phyloP scores from a whole-genome alignment of 2,888 invertebrate genomes.

The Oligia fasciuncula region DNA sequence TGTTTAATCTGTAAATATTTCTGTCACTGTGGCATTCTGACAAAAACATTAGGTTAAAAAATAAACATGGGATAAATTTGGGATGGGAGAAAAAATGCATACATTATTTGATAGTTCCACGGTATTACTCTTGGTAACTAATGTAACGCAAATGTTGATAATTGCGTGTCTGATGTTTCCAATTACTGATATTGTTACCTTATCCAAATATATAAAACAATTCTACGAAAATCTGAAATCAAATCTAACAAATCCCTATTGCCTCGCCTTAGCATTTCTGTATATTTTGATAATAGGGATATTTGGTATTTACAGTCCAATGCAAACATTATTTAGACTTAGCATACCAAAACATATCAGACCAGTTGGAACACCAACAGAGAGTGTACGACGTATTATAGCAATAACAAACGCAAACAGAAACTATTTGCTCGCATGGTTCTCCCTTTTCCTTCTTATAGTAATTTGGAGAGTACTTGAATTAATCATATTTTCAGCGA shows the following conservation, averaged over 20 bases:
- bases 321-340: constrained; percentile 69
- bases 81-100: constrained; percentile 64
- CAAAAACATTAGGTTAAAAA: constrained; percentile 15
- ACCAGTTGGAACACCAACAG: constrained; percentile 63
- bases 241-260: constrained; percentile 1
- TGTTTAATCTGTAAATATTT: constrained; percentile 27
- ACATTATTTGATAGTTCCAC: constrained; percentile 63
- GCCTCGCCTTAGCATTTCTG: constrained; percentile 32
- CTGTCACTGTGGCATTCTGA: constrained; percentile 41
- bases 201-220: constrained; percentile 72
- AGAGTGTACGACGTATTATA: constrained; percentile 74
- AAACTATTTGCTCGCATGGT: constrained; percentile 79
- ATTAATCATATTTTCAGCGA: constrained; percentile 80
- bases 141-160: constrained; percentile 77
- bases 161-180: constrained; percentile 76
- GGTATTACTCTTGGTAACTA: constrained; percentile 68
- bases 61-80: constrained; percentile 25
- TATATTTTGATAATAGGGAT: constrained; percentile 68
- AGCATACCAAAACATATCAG: constrained; percentile 59
- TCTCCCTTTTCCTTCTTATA: constrained; percentile 80
- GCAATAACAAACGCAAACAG: constrained; percentile 76
- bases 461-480: constrained; percentile 78
- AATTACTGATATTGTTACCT: constrained; percentile 69
- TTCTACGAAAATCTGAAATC: constrained; percentile 50
- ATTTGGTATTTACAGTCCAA: constrained; percentile 77